phyloP scores from a whole-genome alignment of 2,113 vertebrate species.

The Dasyornis broadbenti region DNA sequence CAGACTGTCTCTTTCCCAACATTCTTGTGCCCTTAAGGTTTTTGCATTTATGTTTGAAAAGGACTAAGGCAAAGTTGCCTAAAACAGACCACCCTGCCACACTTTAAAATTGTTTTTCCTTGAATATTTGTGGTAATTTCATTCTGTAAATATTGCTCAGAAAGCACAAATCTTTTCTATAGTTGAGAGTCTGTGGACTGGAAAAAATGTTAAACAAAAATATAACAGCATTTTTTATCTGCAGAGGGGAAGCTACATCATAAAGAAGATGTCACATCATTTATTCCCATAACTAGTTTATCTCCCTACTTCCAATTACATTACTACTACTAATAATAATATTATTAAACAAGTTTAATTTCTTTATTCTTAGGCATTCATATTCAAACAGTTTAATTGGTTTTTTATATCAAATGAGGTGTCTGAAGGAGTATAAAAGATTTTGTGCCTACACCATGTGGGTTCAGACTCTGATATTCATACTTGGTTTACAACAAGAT shows the following conservation, averaged over 20 bases:
- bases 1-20: not conserved
- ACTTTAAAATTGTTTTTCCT: not conserved
- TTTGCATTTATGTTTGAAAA: not conserved
- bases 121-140: not conserved
- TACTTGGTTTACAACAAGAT: not conserved
- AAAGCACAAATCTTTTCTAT: not conserved
- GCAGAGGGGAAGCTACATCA: not conserved
- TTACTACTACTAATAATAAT: not conserved
- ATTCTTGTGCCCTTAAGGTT: not conserved
- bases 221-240: not conserved
- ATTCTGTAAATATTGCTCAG: not conserved
- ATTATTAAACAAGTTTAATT: not conserved
- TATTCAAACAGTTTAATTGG: not conserved
- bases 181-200: not conserved
- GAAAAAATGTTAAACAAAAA: not conserved
- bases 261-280: not conserved
- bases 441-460: not conserved
- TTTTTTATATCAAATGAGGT: not conserved
- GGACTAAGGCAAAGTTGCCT: not conserved
- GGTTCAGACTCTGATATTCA: not conserved
- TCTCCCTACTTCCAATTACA: not conserved
- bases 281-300: not conserved
- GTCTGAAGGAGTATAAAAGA: not conserved
- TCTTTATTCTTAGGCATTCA: not conserved
- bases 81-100: accelerated